A percentile compares a stretch with the other conserved stretches of the same genome.
Conservation (phyloP, 1,140 invertebrate genomes). For the Akabosia matsudoensis region DNA sequence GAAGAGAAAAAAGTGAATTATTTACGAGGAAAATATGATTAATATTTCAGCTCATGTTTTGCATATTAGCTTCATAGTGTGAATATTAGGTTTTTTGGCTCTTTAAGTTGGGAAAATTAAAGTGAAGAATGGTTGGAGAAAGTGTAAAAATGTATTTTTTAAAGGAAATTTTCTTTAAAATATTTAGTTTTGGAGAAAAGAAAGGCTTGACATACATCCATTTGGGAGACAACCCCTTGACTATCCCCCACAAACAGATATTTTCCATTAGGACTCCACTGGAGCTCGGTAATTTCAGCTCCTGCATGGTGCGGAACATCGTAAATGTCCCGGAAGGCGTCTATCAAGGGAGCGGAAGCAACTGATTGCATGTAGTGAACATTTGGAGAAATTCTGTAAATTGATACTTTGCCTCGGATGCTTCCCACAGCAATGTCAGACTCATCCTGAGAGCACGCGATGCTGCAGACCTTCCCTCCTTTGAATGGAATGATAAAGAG, state of each 20-base stretch:
- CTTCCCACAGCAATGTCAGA: slow-evolving; percentile 40
- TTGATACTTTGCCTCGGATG: slow-evolving; percentile 39
- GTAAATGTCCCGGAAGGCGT: slow-evolving; percentile 30
- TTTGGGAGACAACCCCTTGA: slow-evolving; percentile 41
- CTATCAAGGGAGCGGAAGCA: slow-evolving; percentile 7
- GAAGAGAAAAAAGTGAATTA: background rate
- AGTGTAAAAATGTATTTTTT: background rate
- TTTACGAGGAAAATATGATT: background rate
- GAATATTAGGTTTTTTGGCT: too few species aligned
- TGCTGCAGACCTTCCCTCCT: slow-evolving; percentile 42
- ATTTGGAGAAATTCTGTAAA: slow-evolving; percentile 32
- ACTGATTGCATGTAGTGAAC: slow-evolving; percentile 9
- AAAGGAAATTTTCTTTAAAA: too few species aligned
- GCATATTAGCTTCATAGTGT: background rate
- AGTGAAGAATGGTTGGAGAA: too few species aligned
- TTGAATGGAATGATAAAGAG: slow-evolving; percentile 44
- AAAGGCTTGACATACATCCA: slow-evolving; percentile 34
- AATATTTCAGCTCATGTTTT: background rate
- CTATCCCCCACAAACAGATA: slow-evolving; percentile 43
- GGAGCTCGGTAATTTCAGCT: slow-evolving; percentile 43
- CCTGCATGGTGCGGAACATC: slow-evolving; percentile 33
- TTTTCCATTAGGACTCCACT: slow-evolving; percentile 45
- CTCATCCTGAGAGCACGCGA: slow-evolving; percentile 41
- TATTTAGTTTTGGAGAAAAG: too few species aligned
- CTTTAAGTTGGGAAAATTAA: too few species aligned